These are phyloP conservation scores for Noctua comes DNA, from an alignment of 2,888 invertebrate genomes.

Conservation along the genomic window DNA sequence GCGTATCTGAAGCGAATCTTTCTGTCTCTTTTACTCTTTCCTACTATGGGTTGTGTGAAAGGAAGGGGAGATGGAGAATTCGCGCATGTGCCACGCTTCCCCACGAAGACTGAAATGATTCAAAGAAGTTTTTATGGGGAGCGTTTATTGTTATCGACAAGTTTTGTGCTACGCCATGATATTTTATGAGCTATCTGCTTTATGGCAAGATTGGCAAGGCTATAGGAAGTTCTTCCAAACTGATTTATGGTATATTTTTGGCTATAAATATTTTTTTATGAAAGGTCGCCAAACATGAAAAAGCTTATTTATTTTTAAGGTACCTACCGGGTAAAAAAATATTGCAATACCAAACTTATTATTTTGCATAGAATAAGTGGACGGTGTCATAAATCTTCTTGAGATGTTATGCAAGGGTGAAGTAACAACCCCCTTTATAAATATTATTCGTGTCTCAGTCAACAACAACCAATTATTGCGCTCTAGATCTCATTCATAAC, in stretches of 20 bases:
- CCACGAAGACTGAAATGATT: slow-evolving; percentile 74
- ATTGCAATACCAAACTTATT: too few relatives aligned
- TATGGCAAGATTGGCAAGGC: slow-evolving; percentile 66
- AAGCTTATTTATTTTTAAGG: slow-evolving; percentile 1
- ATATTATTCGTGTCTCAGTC: not conserved
- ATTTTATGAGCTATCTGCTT: slow-evolving; percentile 72
- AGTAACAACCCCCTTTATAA: not conserved
- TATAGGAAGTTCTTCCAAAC: slow-evolving; percentile 63
- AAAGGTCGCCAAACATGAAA: slow-evolving; percentile 25
- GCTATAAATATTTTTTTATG: slow-evolving; percentile 53
- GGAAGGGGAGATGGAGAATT: slow-evolving; percentile 66
- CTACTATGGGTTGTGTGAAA: slow-evolving; percentile 65
- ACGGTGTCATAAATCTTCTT: not conserved
- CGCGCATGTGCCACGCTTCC: slow-evolving; percentile 82
- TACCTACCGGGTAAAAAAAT: not conserved
- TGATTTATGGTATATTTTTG: slow-evolving; percentile 58
- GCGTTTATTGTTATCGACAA: slow-evolving; percentile 79
- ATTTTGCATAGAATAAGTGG: not conserved
- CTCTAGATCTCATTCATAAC: not conserved
- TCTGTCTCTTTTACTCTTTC: slow-evolving; percentile 76
- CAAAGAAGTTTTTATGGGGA: slow-evolving; percentile 79
- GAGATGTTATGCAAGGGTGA: not conserved
- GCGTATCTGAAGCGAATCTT: slow-evolving; percentile 72
- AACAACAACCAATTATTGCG: not conserved
- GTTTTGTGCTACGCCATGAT: slow-evolving; percentile 72